Base-by-base conservation (phyloP, 2,113 vertebrate genomes). In the Takifugu flavidus region DNA sequence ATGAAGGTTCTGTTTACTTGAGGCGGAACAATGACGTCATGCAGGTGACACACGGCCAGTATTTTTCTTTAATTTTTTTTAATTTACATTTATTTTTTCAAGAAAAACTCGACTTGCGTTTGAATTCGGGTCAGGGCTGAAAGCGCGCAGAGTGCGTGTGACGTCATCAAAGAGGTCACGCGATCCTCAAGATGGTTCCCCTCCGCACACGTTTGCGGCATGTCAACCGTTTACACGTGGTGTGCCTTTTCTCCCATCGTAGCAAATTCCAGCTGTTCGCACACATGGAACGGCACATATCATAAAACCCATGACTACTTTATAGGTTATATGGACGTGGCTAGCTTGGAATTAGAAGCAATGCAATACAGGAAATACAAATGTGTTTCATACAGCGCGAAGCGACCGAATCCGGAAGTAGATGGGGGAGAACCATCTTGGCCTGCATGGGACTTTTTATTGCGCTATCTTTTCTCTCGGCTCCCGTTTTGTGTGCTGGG, bases 401-500 rank as follows among this genome's bases (percentile, higher is more conserved):
- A 28, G 27, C 31, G 26, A 27, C 1, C 65, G 8, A 71, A 66
- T 3, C 6, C 76, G 75, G 84, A 82, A 82, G 54, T 70, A 49
- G 1, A 28, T 6, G 15, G 51, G 34, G 43, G 65, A 2, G 43
- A 59, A 10, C 0, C 0, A 6, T 76, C 73, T 74, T 42, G 65
- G 0, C 1, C 13, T 56, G 27, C 67, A 7, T 34, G 65, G 34
- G 13, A 59, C 45, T 53, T 64, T 64, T 27, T 12, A 47, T 15
- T 13, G 43, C n/a, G 55, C 75, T 66, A 49, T 56, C 54, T 60
- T 59, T 69, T 64, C 56, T 75, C 77, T 78, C 70, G 43, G 67
- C 75, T 82, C 54, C 60, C 57, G 80, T 83, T 83, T 73, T 87
- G 77, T 82, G 82, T 86, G 87, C 81, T 83, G 79, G 87, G 88